Base-by-base conservation (phyloP, 2,113 vertebrate species). In the Nycticebus coucang region DNA sequence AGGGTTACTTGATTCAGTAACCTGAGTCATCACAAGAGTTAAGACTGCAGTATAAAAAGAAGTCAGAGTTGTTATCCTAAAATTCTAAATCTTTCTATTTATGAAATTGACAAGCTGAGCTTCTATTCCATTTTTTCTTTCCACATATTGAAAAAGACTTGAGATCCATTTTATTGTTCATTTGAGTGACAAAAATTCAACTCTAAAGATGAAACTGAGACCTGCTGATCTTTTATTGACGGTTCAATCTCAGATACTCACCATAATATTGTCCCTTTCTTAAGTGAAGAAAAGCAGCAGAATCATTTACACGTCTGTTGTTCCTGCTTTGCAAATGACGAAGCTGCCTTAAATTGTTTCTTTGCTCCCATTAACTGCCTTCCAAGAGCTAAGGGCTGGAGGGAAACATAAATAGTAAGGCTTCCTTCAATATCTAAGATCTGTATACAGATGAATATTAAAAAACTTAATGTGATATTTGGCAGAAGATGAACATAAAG, bases 401-500 rank as follows among this genome's bases (percentile, higher is more conserved):
- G 50, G 89, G 64, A 66, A 4, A 2, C 4, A 50, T 71, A 69
- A 83, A 30, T 80, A 89, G 26, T 64, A 93, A 35, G 35, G 18
- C 15, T 93, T 45, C 19, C 37, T 88, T 83, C n/a, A 30, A n/a
- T 66, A 57, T 87, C 79, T 95, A 64, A 83, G 89, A 86, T 97
- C 55, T 93, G 19, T 59, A 6, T 95, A 59, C 78, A 88, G 30
- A 94, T 91, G 64, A 86, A 80, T 84, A 79, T 14, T 33, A 69
- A 92, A 97, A 74, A 81, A 59, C 5, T 79, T 89, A n/a, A 90
- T 88, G 85, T 59, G 69, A 82, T 95, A 83, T 78, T 81, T 96
- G 81, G 81, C 83, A 96, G 81, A 92, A 74, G 45, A 83, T 75
- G 71, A 92, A 88, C 77, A 75, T 85, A 93, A 95, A 95, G 85